These are phyloP conservation scores for Pelecanoides urinatrix DNA, from an alignment of 2,113 vertebrate genomes.

Conservation along the genomic window DNA sequence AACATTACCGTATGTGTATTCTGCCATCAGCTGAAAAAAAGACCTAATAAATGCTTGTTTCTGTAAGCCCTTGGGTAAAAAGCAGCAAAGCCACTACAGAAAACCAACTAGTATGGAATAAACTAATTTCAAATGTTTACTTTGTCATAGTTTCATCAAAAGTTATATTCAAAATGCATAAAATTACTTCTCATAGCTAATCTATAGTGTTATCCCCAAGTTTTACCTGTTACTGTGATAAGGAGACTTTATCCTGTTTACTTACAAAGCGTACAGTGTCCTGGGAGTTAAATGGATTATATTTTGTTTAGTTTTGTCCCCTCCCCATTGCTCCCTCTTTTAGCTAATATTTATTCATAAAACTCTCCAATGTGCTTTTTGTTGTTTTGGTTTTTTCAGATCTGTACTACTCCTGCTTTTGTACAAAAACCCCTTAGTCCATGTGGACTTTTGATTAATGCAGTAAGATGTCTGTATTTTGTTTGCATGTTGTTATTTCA, in stretches of 20 bases:
- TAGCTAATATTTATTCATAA: neutral
- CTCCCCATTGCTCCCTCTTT: neutral
- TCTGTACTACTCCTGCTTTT: neutral
- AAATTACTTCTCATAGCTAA: neutral
- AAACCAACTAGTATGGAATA: neutral
- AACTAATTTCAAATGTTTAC: neutral
- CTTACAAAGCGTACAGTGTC: neutral
- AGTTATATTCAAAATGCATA: neutral
- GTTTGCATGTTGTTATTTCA: neutral
- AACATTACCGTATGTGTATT: neutral
- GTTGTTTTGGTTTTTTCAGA: neutral
- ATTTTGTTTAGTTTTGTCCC: neutral
- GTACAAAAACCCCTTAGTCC: neutral
- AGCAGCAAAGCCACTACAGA: neutral
- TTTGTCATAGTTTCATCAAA: neutral
- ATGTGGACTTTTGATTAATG: neutral
- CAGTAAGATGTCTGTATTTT: neutral
- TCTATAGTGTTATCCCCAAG: neutral
- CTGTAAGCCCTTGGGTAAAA: neutral
- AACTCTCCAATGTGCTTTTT: neutral
- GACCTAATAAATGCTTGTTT: neutral
- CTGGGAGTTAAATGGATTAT: neutral
- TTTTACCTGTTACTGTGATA: neutral
- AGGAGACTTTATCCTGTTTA: neutral
- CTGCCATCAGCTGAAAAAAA: neutral